Conservation (phyloP, 2,888 invertebrate species). For the Sabatieria punctata region DNA sequence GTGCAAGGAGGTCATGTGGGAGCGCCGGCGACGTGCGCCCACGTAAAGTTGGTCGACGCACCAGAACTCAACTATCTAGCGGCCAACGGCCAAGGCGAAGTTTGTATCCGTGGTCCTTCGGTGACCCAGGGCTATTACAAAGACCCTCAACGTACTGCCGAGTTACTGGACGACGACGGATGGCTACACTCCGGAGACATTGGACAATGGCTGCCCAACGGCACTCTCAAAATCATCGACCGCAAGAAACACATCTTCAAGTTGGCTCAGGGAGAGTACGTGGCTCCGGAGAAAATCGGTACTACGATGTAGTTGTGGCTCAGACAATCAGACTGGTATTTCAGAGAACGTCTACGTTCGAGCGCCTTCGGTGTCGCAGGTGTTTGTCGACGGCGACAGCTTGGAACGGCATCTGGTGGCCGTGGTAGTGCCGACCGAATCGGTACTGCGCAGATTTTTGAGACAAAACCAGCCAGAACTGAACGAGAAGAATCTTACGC, state of each 20-base stretch:
- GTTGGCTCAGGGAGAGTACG: conserved; percentile 35
- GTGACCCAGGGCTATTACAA: conserved; percentile 70
- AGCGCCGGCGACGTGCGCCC: conserved; percentile 26
- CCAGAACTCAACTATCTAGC: conserved; percentile 25
- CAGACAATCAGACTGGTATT: too few species aligned
- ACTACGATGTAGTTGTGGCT: too few species aligned
- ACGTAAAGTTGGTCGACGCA: conserved; percentile 33
- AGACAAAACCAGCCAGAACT: conserved; percentile 12
- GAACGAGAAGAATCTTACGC: conserved; percentile 14
- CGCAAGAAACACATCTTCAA: conserved; percentile 40
- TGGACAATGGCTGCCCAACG: conserved; percentile 43
- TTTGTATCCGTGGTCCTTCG: conserved; percentile 73
- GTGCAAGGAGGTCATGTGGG: conserved; percentile 26
- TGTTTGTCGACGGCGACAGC: conserved; percentile 87
- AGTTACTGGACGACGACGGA: conserved; percentile 49
- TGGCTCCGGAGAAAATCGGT: conserved; percentile 34
- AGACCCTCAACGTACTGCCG: conserved; percentile 69
- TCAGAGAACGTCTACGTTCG: conserved; percentile 61
- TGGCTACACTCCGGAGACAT: conserved; percentile 53
- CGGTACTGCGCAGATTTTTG: conserved; percentile 70
- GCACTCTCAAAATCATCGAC: conserved; percentile 37
- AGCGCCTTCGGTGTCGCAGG: conserved; percentile 78
- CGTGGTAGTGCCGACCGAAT: conserved; percentile 83
- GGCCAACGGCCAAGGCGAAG: conserved; percentile 33
- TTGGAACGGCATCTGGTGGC: conserved; percentile 78